Evolutionary conservation across 1,140 invertebrate genomes (phyloP).

Genomic region (Lepidostoma basale): DNA sequence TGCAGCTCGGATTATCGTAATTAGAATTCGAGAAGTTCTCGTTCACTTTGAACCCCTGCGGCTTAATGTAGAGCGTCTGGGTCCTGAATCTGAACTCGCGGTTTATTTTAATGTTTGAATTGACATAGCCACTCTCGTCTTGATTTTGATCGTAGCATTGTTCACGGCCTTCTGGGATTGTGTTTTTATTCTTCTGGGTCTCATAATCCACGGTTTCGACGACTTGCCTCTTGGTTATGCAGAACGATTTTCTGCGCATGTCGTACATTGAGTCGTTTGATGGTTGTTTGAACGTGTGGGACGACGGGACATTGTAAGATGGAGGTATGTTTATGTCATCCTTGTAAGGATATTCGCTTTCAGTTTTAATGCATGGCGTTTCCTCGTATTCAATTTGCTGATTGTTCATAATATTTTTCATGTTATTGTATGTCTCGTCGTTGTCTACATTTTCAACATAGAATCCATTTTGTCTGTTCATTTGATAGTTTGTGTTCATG

Average conservation of each 20-base stretch:
- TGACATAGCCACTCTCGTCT: background rate
- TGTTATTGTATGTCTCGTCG: background rate
- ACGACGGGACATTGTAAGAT: background rate
- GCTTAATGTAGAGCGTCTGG: background rate
- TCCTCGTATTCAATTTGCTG: background rate
- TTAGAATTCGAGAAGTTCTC: background rate
- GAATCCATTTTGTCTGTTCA: background rate
- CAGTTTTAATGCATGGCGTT: background rate
- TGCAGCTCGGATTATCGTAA: background rate
- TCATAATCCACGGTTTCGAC: background rate
- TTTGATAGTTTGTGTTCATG: background rate
- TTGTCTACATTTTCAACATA: background rate
- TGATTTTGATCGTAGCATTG: background rate
- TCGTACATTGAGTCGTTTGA: slow-evolving; percentile 2
- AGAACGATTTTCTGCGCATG: slow-evolving; percentile 16
- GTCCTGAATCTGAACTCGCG: background rate
- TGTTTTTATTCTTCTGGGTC: background rate
- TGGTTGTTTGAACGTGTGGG: slow-evolving; percentile 9
- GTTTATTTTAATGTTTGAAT: background rate
- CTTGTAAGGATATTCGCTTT: background rate
- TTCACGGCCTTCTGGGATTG: no score
- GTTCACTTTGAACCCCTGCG: background rate
- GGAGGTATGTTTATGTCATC: background rate
- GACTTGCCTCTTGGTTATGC: background rate
- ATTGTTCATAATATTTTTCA: slow-evolving; percentile 7